Evolutionary conservation across 2,113 vertebrate genomes (phyloP).

Genomic region (Micromys minutus): DNA sequence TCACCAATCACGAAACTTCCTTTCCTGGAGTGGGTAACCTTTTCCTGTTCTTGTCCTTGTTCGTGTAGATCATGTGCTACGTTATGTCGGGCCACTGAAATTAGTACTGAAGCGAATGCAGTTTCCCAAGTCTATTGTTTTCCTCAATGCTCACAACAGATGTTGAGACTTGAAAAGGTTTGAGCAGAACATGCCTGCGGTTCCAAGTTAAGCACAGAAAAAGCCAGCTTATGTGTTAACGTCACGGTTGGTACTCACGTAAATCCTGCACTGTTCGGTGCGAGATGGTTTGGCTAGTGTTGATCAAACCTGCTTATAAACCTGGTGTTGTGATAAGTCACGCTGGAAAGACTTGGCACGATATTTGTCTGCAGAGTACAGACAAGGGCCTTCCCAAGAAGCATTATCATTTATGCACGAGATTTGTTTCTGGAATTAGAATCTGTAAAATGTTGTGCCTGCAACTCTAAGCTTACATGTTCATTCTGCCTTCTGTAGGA

Average conservation of each 20-base stretch:
- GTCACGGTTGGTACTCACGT: conserved; percentile 14
- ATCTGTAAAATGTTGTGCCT: conserved; percentile 18
- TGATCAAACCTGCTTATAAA: conserved; percentile 69
- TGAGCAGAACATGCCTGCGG: conserved; percentile 16
- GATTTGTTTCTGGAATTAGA: conserved; percentile 52
- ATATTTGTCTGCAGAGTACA: conserved; percentile 56
- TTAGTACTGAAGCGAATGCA: conserved; percentile 65
- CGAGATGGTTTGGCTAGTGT: conserved; percentile 57
- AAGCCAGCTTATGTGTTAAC: conserved; percentile 42
- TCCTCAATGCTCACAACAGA: conserved; percentile 58
- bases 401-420: conserved; percentile 49
- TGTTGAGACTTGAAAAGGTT: conserved; percentile 71
- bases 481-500: conserved; percentile 46
- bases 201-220: conserved; percentile 72
- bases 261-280: conserved; percentile 71
- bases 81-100: conserved; percentile 39
- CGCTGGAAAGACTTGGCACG: conserved; percentile 63
- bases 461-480: background rate
- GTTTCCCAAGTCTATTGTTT: conserved; percentile 64
- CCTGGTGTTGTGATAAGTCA: conserved; percentile 67
- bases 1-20: background rate
- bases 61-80: conserved; percentile 17
- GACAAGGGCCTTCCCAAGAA: conserved; percentile 62
- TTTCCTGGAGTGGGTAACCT: background rate
- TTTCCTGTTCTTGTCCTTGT: conserved; percentile 17